phyloP scores from a whole-genome alignment of 2,888 invertebrate genomes.

The Frankliniella fusca region DNA sequence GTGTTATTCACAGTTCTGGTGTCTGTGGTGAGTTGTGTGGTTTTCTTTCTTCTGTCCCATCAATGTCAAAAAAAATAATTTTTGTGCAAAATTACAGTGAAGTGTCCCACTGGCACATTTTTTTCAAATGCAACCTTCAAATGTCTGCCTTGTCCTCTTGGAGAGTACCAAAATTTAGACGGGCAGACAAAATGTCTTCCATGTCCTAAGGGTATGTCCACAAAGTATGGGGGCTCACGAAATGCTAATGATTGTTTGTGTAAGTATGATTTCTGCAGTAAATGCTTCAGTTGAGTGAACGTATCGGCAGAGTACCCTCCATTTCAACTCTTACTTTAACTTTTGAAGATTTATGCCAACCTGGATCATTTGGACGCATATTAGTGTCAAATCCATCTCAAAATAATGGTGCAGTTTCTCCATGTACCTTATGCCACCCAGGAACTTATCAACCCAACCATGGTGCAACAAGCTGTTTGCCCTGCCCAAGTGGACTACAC shows the following conservation, averaged over 20 bases:
- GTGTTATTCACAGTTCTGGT: background rate
- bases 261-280: constrained; percentile 42
- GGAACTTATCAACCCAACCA: constrained; percentile 59
- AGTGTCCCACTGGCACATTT: constrained; percentile 62
- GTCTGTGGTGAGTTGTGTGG: background rate
- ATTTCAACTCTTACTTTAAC: constrained; percentile 26
- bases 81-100: constrained; percentile 48
- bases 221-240: constrained; percentile 51
- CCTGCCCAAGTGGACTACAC: constrained; percentile 55
- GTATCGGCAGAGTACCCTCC: background rate
- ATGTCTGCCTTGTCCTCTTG: constrained; percentile 59
- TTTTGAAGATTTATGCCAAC: constrained; percentile 53
- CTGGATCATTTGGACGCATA: constrained; percentile 47
- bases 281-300: background rate
- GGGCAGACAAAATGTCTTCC: constrained; percentile 54
- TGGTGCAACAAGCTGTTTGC: constrained; percentile 55
- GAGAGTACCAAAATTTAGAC: constrained; percentile 56
- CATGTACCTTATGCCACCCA: constrained; percentile 55
- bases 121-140: constrained; percentile 52
- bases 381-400: constrained; percentile 19
- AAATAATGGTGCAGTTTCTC: constrained; percentile 49
- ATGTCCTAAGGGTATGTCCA: constrained; percentile 58
- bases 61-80: background rate
- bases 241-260: constrained; percentile 54
- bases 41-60: background rate